phyloP scores from a whole-genome alignment of 1,140 invertebrate species.

The Zaprionus ghesquierei region DNA sequence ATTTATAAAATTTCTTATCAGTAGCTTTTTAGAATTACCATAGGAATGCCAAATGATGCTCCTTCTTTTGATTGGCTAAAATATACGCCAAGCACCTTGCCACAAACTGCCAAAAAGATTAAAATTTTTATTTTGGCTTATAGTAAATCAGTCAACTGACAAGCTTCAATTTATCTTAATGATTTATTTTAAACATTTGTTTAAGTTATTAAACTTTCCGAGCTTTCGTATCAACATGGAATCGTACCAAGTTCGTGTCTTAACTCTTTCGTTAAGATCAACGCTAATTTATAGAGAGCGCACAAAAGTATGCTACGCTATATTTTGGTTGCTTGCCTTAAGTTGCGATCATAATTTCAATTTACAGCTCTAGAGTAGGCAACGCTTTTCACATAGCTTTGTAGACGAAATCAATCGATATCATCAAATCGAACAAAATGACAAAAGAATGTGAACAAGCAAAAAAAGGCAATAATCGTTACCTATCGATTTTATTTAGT shows the following conservation, averaged over 20 bases:
- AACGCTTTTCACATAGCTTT: neutral
- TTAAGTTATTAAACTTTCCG: neutral
- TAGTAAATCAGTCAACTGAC: no score
- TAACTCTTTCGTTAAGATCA: slow-evolving; percentile 54
- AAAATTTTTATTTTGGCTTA: no score
- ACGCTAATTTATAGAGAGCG: neutral
- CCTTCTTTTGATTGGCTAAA: neutral
- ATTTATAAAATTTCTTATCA: neutral
- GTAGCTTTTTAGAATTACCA: neutral
- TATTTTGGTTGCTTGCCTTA: neutral
- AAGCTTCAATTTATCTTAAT: neutral
- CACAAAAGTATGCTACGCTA: slow-evolving; percentile 40
- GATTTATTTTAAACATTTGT: neutral
- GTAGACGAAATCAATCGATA: neutral
- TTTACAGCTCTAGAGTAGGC: slow-evolving; percentile 2
- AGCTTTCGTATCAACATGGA: no score
- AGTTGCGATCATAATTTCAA: neutral
- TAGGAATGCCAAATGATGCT: neutral
- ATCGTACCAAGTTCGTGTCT: slow-evolving; percentile 58
- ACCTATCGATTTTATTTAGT: neutral
- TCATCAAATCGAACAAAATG: no score
- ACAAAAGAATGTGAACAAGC: neutral
- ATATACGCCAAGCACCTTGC: neutral
- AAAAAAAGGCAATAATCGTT: neutral
- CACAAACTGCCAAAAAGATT: neutral